These are phyloP conservation scores for Coleophora deauratella DNA, from an alignment of 2,888 invertebrate genomes.

Conservation along the genomic window DNA sequence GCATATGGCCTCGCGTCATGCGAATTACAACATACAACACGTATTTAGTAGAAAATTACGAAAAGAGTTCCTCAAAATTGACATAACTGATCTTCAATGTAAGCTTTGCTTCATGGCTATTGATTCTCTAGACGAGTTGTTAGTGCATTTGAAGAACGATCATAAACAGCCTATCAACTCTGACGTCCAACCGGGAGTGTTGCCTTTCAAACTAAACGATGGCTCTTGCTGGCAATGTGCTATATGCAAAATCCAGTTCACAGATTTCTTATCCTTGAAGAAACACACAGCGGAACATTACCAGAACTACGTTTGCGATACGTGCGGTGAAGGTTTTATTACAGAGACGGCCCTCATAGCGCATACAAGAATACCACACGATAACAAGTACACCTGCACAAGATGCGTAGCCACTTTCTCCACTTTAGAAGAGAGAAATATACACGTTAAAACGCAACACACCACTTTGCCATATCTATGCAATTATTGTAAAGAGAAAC, in stretches of 20 bases:
- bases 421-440: constrained; percentile 51
- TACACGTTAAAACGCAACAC: constrained; percentile 58
- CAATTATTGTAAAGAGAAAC: constrained; percentile 59
- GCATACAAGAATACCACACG: constrained; percentile 57
- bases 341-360: constrained; percentile 55
- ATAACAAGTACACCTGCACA: constrained; percentile 58
- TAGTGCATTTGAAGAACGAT: constrained; percentile 54
- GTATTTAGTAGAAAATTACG: constrained; percentile 59
- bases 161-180: constrained; percentile 60
- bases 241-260: constrained; percentile 53
- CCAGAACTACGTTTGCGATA: constrained; percentile 63
- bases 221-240: constrained; percentile 60
- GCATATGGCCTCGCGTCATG: constrained; percentile 58
- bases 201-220: constrained; percentile 59
- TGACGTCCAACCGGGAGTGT: constrained; percentile 58
- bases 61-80: constrained; percentile 59
- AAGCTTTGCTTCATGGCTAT: constrained; percentile 57
- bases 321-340: constrained; percentile 63
- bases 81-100: constrained; percentile 61
- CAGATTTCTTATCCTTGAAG: constrained; percentile 53
- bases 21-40: constrained; percentile 52
- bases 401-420: constrained; percentile 60
- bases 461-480: constrained; percentile 60
- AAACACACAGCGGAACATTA: constrained; percentile 61
- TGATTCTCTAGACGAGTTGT: constrained; percentile 49